These are phyloP conservation scores for Chamaedrilus cognettii DNA, from an alignment of 2,888 invertebrate species.

Conservation along the genomic window DNA sequence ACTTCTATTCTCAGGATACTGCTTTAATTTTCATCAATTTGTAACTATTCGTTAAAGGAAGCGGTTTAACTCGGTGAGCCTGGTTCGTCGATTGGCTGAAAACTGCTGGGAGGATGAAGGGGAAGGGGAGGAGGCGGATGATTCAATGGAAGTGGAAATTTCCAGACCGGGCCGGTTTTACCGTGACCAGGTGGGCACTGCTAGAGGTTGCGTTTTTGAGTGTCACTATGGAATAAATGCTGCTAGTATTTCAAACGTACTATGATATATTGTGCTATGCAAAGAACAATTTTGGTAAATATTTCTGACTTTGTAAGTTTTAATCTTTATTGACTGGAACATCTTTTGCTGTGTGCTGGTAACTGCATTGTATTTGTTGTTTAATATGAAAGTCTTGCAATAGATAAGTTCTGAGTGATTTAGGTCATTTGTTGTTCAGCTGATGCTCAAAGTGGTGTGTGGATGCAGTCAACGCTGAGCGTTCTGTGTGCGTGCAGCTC, in stretches of 20 bases:
- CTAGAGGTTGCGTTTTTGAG: too few species aligned
- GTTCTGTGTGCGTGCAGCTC: conserved; percentile 63
- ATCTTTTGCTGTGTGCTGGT: neutral
- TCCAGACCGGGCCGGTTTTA: conserved; percentile 45
- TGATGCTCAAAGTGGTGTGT: neutral
- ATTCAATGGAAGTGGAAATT: conserved; percentile 27
- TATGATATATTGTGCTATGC: too few species aligned
- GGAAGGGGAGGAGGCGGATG: conserved; percentile 22
- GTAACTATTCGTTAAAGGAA: conserved; percentile 39
- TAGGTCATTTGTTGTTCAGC: neutral
- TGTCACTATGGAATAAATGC: too few species aligned
- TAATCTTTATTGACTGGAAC: neutral
- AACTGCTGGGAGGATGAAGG: conserved; percentile 44
- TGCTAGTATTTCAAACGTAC: neutral
- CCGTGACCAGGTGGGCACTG: conserved; percentile 50
- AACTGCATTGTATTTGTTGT: neutral
- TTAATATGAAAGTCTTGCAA: neutral
- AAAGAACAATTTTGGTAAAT: too few species aligned
- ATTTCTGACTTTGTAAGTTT: too few species aligned
- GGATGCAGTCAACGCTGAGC: too few species aligned
- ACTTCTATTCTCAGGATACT: too few species aligned
- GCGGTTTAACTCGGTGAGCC: conserved; percentile 51
- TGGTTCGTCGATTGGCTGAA: conserved; percentile 47
- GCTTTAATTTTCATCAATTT: too few species aligned
- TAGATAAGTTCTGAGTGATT: neutral